phyloP scores from a whole-genome alignment of 2,888 invertebrate genomes.

The Isoperla grammatica region DNA sequence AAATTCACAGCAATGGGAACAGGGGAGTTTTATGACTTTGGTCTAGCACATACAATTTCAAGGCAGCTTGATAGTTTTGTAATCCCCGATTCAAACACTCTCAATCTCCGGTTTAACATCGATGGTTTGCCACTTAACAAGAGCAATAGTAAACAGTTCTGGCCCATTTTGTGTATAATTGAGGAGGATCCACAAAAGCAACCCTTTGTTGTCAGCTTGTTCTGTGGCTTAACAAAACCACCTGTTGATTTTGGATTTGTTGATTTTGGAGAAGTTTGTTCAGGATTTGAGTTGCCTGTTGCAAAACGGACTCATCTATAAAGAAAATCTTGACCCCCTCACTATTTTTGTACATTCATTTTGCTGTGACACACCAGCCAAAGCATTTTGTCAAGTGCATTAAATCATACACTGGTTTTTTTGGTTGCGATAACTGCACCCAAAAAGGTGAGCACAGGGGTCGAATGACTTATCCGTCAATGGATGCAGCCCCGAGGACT shows the following conservation, averaged over 20 bases:
- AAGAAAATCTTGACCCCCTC: too few relatives aligned
- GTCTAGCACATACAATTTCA: background rate
- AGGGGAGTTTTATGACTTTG: slow-evolving; percentile 26
- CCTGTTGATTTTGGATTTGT: slow-evolving; percentile 12
- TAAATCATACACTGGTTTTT: slow-evolving; percentile 23
- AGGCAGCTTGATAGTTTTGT: background rate
- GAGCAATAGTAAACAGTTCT: slow-evolving; percentile 22
- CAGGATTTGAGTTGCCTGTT: too few relatives aligned
- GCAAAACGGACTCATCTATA: too few relatives aligned
- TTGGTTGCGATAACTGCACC: slow-evolving; percentile 25
- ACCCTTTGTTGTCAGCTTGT: too few relatives aligned
- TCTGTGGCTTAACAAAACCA: too few relatives aligned
- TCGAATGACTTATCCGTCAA: too few relatives aligned
- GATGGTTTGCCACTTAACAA: slow-evolving; percentile 27
- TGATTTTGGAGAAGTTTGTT: slow-evolving; percentile 9
- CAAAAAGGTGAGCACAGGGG: background rate
- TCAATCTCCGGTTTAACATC: slow-evolving; percentile 23
- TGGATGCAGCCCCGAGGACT: too few relatives aligned
- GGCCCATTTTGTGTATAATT: slow-evolving; percentile 28
- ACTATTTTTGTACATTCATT: background rate
- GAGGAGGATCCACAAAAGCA: slow-evolving; percentile 9
- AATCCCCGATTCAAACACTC: background rate
- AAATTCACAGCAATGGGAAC: slow-evolving; percentile 16
- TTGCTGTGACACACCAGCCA: slow-evolving; percentile 25
- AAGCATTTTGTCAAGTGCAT: slow-evolving; percentile 23